Conservation (phyloP, 2,888 invertebrate genomes). For the Rosalia funebris region DNA sequence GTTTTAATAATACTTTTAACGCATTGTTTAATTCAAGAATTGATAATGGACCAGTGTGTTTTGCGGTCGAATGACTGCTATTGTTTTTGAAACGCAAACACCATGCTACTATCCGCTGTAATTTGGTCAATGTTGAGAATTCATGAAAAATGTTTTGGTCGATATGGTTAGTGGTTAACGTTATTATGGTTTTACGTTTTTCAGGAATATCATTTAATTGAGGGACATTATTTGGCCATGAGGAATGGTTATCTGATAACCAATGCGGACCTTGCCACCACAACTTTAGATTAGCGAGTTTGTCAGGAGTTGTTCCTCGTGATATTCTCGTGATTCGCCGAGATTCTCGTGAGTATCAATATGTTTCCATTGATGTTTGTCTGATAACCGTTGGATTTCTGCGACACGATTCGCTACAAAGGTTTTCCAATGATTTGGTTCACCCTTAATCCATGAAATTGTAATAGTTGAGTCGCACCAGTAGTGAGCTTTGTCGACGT, state of each 20-base stretch:
- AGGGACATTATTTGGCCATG: conserved; percentile 1
- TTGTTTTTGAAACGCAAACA: conserved; percentile 16
- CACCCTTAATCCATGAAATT: conserved; percentile 45
- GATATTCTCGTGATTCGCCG: too few species aligned
- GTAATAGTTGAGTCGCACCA: conserved; percentile 52
- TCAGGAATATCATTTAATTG: conserved; percentile 6
- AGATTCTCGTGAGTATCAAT: conserved; percentile 35
- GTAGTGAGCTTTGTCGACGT: conserved; percentile 21
- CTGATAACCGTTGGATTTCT: conserved; percentile 36
- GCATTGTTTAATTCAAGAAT: conserved; percentile 3
- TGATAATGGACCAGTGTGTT: conserved; percentile 1
- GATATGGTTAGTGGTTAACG: neutral
- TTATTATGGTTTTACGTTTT: neutral
- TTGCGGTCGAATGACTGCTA: neutral
- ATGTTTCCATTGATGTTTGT: conserved; percentile 34
- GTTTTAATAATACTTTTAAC: conserved; percentile 8
- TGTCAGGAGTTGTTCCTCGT: conserved; percentile 34
- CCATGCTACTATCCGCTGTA: conserved; percentile 13
- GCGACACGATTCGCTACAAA: conserved; percentile 45
- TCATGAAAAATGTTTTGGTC: conserved; percentile 16
- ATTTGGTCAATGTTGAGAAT: conserved; percentile 11
- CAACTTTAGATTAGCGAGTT: conserved; percentile 7
- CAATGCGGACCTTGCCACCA: conserved; percentile 33
- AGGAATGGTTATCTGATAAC: neutral
- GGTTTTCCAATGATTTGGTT: conserved; percentile 40